Conservation (phyloP, 2,113 vertebrate genomes). For the Notarius quadriscutis region DNA sequence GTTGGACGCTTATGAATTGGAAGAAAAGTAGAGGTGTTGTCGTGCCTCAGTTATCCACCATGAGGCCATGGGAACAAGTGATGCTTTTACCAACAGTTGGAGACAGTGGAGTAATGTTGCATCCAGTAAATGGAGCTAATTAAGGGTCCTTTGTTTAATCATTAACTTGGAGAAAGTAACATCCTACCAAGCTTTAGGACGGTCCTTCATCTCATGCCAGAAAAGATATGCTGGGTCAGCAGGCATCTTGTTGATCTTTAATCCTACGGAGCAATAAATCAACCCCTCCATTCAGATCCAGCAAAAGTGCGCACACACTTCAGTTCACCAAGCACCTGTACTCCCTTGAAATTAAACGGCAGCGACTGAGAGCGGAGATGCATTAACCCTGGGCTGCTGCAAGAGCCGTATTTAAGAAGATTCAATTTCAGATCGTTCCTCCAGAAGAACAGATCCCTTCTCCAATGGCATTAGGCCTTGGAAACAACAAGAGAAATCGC, state of each 20-base stretch:
- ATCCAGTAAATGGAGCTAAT: not conserved
- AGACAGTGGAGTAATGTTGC: not conserved
- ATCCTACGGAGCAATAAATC: slow-evolving; percentile 47
- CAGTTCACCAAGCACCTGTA: slow-evolving; percentile 30
- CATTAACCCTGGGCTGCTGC: slow-evolving; percentile 55
- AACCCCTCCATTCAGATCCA: slow-evolving; percentile 35
- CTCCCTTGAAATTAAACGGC: slow-evolving; percentile 35
- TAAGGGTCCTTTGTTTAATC: slow-evolving; percentile 6
- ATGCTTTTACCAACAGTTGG: not conserved
- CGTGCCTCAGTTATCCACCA: not conserved
- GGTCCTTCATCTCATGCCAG: slow-evolving; percentile 3
- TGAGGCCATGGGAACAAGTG: not conserved
- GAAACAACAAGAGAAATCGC: slow-evolving; percentile 47
- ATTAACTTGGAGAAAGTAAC: not conserved
- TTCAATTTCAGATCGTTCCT: slow-evolving; percentile 60
- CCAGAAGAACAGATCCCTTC: slow-evolving; percentile 51
- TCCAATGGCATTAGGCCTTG: slow-evolving; percentile 35
- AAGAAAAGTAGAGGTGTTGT: not conserved
- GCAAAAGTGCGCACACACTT: slow-evolving; percentile 32
- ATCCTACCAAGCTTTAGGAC: not conserved
- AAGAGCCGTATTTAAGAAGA: slow-evolving; percentile 55
- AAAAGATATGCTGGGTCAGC: slow-evolving; percentile 18
- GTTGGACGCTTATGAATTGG: not conserved
- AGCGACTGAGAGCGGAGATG: slow-evolving; percentile 44
- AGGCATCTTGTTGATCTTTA: slow-evolving; percentile 47